Percentiles rank a stretch among this genome's conserved stretches.
phyloP scores from a whole-genome alignment of 2,888 invertebrate genomes.

The Lagria hirta region DNA sequence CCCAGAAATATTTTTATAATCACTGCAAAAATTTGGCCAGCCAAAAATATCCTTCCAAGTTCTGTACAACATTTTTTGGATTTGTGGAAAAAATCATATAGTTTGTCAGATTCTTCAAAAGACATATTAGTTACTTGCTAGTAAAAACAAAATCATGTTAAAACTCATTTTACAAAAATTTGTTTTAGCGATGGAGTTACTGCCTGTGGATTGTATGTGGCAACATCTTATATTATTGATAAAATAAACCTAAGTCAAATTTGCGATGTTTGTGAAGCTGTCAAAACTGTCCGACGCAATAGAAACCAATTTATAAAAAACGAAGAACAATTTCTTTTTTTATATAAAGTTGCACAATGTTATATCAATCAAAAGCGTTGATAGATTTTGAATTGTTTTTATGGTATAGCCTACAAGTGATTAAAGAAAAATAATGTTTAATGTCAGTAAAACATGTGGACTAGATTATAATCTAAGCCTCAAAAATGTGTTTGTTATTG shows the following conservation, averaged over 20 bases:
- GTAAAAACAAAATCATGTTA: constrained; percentile 45
- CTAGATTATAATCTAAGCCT: no score
- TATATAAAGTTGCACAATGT: constrained; percentile 48
- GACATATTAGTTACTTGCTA: constrained; percentile 51
- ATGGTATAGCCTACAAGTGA: no score
- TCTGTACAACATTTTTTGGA: constrained; percentile 43
- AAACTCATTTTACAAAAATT: no score
- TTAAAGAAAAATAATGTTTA: no score
- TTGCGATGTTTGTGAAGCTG: constrained; percentile 56
- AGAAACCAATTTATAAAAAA: constrained; percentile 51
- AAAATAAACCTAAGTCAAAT: constrained; percentile 56
- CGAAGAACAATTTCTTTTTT: constrained; percentile 49
- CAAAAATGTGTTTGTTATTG: no score
- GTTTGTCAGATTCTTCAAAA: constrained; percentile 42
- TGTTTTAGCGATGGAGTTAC: constrained; percentile 55
- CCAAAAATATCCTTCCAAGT: constrained; percentile 36
- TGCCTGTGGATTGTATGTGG: constrained; percentile 55
- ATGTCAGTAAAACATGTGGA: no score
- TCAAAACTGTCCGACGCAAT: constrained; percentile 53
- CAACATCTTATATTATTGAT: constrained; percentile 54
- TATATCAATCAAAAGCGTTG: no score
- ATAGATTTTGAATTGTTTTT: no score
- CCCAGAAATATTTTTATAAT: no score
- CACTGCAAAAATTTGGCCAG: constrained; percentile 46
- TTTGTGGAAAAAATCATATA: constrained; percentile 48